phyloP scores from a whole-genome alignment of 2,888 invertebrate genomes.

The Leucophora obtusa region DNA sequence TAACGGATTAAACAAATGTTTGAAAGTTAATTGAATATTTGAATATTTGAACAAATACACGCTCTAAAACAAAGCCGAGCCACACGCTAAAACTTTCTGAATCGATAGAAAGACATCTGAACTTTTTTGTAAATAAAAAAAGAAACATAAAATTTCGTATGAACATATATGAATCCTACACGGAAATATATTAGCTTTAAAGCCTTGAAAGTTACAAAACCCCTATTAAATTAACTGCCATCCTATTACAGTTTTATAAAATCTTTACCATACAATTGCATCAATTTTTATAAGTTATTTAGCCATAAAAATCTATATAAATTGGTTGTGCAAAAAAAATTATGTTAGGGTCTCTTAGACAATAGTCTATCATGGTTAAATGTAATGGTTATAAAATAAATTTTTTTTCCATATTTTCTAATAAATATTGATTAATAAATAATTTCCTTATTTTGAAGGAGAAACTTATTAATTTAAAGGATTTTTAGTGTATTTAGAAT shows the following conservation, averaged over 20 bases:
- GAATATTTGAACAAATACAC: no score
- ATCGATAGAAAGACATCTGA: no score
- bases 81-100: no score
- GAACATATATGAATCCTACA: no score
- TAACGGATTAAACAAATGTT: no score
- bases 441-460: slow-evolving; percentile 18
- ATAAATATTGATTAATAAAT: slow-evolving; percentile 37
- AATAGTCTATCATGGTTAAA: slow-evolving; percentile 16
- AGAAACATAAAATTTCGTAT: no score
- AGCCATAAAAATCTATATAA: slow-evolving; percentile 19
- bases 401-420: slow-evolving; percentile 13
- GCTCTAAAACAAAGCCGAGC: no score
- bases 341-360: slow-evolving; percentile 8
- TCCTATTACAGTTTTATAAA: background rate
- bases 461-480: background rate
- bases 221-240: background rate
- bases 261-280: slow-evolving; percentile 24
- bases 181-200: no score
- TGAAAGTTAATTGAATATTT: no score
- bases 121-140: no score
- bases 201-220: background rate
- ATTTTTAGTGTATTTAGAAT: no score
- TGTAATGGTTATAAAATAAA: background rate
- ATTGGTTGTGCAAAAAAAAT: slow-evolving; percentile 10
- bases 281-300: slow-evolving; percentile 49